A percentile compares a stretch with the other conserved stretches of the same genome.
Conservation (phyloP, 2,888 invertebrate species). For the Eilema depressum region DNA sequence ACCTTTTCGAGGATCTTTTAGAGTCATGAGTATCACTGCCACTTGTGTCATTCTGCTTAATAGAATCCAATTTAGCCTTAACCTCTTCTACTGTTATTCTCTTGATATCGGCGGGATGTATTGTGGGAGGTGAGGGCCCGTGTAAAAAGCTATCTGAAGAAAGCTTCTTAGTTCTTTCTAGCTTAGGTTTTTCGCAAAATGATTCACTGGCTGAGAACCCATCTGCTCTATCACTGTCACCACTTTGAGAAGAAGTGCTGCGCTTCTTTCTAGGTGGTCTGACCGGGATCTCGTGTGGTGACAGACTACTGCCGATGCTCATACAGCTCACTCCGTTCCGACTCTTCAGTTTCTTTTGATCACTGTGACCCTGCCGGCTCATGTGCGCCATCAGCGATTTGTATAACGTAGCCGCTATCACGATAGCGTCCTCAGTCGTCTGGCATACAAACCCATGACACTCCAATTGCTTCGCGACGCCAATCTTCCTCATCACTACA, state of each 20-base stretch:
- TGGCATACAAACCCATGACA: slow-evolving; percentile 97
- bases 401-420: slow-evolving; percentile 96
- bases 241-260: slow-evolving; percentile 88
- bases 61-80: slow-evolving; percentile 86
- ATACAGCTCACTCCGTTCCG: slow-evolving; percentile 92
- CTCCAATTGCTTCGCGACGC: slow-evolving; percentile 92
- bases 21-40: slow-evolving; percentile 85
- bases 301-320: slow-evolving; percentile 90
- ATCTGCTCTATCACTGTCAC: slow-evolving; percentile 88
- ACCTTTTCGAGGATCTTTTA: slow-evolving; percentile 75
- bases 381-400: slow-evolving; percentile 95
- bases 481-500: slow-evolving; percentile 94
- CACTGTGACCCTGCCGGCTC: slow-evolving; percentile 85
- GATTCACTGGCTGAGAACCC: slow-evolving; percentile 80
- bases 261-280: slow-evolving; percentile 93
- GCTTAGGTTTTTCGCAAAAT: slow-evolving; percentile 81
- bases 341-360: slow-evolving; percentile 88
- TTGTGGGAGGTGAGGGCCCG: slow-evolving; percentile 72
- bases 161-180: slow-evolving; percentile 86
- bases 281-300: slow-evolving; percentile 85
- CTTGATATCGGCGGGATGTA: slow-evolving; percentile 74
- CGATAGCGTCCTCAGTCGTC: slow-evolving; percentile 96
- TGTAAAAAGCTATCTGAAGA: slow-evolving; percentile 86
- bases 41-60: slow-evolving; percentile 77
- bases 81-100: slow-evolving; percentile 85